phyloP scores from a whole-genome alignment of 2,888 invertebrate species.

The Epinotia demarniana region DNA sequence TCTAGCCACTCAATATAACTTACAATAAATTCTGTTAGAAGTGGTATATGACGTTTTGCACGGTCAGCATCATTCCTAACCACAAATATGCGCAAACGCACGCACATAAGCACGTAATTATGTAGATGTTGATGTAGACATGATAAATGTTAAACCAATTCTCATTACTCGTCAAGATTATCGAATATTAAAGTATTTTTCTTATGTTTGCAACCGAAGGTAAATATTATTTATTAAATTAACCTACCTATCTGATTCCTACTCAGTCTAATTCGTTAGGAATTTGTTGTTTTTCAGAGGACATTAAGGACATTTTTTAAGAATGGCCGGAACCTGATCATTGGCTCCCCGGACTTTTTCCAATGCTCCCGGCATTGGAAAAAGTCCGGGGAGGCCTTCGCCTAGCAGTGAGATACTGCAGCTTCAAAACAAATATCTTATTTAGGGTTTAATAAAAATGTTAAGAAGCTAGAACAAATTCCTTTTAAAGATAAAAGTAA shows the following conservation, averaged over 20 bases:
- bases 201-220: not conserved
- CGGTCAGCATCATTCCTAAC: not conserved
- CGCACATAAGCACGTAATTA: conserved; percentile 21
- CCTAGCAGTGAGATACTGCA: too few relatives aligned
- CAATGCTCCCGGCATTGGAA: too few relatives aligned
- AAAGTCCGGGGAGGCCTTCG: too few relatives aligned
- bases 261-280: not conserved
- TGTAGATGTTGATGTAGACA: conserved; percentile 11
- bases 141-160: conserved; percentile 10
- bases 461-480: not conserved
- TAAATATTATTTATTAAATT: not conserved
- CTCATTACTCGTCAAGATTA: conserved; percentile 22
- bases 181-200: conserved; percentile 4
- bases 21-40: not conserved
- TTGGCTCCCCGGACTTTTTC: too few relatives aligned
- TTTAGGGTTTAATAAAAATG: not conserved
- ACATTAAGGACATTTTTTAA: too few relatives aligned
- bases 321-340: too few relatives aligned
- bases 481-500: not conserved
- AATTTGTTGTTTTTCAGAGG: too few relatives aligned
- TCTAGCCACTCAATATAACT: not conserved
- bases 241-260: not conserved
- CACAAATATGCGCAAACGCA: conserved; percentile 22
- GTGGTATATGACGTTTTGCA: not conserved
- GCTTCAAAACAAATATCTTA: too few relatives aligned